phyloP scores from a whole-genome alignment of 2,797 vertebrate genomes.

The Melanotaenia parkinsoni region DNA sequence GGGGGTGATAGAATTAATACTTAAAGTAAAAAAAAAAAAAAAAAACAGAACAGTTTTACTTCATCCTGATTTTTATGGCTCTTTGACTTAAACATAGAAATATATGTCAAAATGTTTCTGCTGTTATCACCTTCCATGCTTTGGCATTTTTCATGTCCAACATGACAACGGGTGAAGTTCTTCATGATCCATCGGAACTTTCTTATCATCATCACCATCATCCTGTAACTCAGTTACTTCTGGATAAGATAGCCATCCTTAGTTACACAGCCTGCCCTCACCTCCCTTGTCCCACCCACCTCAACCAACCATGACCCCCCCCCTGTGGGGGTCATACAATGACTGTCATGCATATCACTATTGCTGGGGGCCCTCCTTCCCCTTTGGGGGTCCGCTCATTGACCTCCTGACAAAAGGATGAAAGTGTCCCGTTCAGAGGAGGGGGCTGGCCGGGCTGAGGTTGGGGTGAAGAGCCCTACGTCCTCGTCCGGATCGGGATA shows the following conservation, averaged over 20 bases:
- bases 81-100: neutral
- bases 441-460: constrained; percentile 70
- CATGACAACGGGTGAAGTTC: constrained; percentile 4
- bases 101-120: neutral
- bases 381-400: constrained; percentile 90
- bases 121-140: neutral
- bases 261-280: constrained; percentile 58
- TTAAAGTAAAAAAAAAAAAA: neutral
- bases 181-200: constrained; percentile 5
- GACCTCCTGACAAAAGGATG: constrained; percentile 92
- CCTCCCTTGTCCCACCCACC: constrained; percentile 66
- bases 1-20: neutral
- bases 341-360: constrained; percentile 92
- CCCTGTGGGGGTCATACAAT: constrained; percentile 82
- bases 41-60: constrained; percentile 7
- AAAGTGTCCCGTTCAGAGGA: constrained; percentile 89
- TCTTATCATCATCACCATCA: constrained; percentile 39
- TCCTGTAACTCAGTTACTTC: constrained; percentile 71
- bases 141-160: neutral
- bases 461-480: constrained; percentile 83
- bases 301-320: constrained; percentile 78
- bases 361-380: constrained; percentile 87
- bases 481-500: constrained; percentile 89
- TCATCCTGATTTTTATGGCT: constrained; percentile 15
- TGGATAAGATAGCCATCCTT: constrained; percentile 74